A percentile compares a stretch with the other conserved stretches of the same genome.
Conservation (phyloP, 2,797 vertebrate genomes). For the Myotis findleyi region DNA sequence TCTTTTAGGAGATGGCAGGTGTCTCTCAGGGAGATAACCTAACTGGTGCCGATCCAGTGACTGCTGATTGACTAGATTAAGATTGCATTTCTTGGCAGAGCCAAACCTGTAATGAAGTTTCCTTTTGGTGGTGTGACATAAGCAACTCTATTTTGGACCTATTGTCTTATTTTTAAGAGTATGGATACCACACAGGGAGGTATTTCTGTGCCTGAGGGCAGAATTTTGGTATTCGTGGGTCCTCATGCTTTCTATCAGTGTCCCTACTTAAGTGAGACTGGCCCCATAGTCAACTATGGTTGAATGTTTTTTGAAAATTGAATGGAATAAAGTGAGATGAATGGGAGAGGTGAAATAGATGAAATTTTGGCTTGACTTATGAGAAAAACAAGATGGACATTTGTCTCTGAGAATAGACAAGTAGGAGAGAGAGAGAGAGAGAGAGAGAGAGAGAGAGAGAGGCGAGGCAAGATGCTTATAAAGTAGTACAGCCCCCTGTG, state of each 20-base stretch:
- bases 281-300: not conserved
- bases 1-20: not conserved
- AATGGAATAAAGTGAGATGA: not conserved
- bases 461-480: not conserved
- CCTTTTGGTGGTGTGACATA: not conserved
- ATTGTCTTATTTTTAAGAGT: not conserved
- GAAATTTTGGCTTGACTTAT: slow-evolving; percentile 1
- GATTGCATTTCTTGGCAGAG: not conserved
- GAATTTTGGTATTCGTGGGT: not conserved
- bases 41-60: not conserved
- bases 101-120: not conserved
- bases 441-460: not conserved
- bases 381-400: not conserved
- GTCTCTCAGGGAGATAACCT: not conserved
- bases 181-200: not conserved
- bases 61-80: not conserved
- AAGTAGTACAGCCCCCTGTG: not conserved
- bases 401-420: not conserved
- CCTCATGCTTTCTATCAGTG: not conserved
- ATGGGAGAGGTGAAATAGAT: not conserved
- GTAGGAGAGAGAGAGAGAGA: no score
- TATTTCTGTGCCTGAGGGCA: not conserved
- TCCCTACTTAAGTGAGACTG: not conserved
- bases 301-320: not conserved
- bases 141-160: not conserved